Evolutionary conservation across 2,797 vertebrate genomes (phyloP).

Genomic region (Leptatherina wallacei): DNA sequence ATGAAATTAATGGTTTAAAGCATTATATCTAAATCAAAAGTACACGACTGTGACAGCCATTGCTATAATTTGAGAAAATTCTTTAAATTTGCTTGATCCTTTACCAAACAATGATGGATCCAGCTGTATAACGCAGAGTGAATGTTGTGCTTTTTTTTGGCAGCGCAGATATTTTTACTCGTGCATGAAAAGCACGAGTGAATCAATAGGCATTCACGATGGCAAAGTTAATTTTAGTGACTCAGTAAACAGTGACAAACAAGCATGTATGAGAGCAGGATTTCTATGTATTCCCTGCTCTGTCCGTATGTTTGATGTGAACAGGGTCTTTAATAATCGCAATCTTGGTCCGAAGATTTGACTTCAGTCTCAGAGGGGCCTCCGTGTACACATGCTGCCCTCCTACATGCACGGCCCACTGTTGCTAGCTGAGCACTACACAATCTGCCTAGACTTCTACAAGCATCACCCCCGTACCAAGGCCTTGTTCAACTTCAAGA

Average conservation of each 20-base stretch:
- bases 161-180: background rate
- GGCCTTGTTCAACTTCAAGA: conserved; percentile 30
- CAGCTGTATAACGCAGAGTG: background rate
- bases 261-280: no score
- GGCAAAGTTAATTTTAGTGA: background rate
- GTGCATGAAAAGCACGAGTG: background rate
- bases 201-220: background rate
- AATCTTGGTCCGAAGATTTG: background rate
- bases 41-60: no score
- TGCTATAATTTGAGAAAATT: background rate
- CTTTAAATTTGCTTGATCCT: background rate
- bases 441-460: conserved; percentile 10
- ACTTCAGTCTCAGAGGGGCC: background rate
- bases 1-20: background rate
- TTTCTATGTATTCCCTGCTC: background rate
- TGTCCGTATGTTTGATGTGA: background rate
- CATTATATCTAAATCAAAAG: no score
- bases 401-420: conserved; percentile 35
- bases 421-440: background rate
- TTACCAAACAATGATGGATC: background rate
- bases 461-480: conserved; percentile 7
- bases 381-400: conserved; percentile 17
- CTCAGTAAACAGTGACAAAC: no score
- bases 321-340: background rate
- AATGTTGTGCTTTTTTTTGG: no score